Percentiles rank a stretch among this genome's conserved stretches.
Evolutionary conservation across 2,888 invertebrate genomes (phyloP).

Genomic region (Julus scanicus): DNA sequence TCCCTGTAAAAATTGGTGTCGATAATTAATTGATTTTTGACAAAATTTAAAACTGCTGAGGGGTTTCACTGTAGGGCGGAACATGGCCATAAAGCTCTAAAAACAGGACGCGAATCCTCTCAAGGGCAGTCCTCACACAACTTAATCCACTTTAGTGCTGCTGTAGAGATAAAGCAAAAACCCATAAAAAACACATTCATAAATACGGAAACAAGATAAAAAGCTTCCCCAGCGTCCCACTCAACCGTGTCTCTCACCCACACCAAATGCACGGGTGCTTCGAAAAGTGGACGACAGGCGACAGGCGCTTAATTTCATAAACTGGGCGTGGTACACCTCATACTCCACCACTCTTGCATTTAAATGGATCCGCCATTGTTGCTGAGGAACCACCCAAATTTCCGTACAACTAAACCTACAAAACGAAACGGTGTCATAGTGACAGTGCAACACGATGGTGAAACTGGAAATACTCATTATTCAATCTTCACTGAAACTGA

Average conservation of each 20-base stretch:
- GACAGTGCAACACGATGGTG: not conserved
- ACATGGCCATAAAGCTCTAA: not conserved
- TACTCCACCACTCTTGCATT: not conserved
- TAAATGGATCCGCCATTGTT: not conserved
- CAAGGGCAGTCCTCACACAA: not conserved
- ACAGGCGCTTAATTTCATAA: not conserved
- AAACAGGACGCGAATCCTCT: not conserved
- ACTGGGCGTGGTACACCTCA: not conserved
- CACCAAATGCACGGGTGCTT: not conserved
- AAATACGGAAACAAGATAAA: conserved; percentile 23
- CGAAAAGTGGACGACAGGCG: conserved; percentile 2
- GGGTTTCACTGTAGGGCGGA: not conserved
- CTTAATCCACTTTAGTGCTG: conserved; percentile 20
- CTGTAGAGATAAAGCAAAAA: not conserved
- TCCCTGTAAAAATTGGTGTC: no score
- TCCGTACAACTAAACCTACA: not conserved
- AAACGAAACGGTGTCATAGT: conserved; percentile 3
- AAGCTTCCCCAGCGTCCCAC: conserved; percentile 13
- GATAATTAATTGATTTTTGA: no score
- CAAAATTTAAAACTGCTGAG: not conserved
- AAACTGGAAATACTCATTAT: not conserved
- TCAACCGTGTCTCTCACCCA: conserved; percentile 16
- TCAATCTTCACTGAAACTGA: no score
- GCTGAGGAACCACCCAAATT: not conserved
- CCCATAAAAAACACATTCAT: not conserved